Conservation (phyloP, 2,888 invertebrate genomes). For the Metellina segmentata region DNA sequence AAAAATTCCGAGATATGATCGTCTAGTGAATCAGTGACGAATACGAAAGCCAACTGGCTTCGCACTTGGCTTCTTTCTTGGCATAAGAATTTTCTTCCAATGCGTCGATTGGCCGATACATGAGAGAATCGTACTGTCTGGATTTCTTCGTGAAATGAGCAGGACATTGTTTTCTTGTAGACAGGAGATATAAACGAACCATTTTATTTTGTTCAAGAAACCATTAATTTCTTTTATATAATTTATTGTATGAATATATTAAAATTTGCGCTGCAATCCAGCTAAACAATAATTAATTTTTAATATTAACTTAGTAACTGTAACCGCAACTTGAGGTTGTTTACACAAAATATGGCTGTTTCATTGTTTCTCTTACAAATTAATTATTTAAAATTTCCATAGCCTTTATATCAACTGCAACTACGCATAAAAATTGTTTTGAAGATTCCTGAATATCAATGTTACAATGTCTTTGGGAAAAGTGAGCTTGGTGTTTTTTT, state of each 20-base stretch:
- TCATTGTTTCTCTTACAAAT: slow-evolving; percentile 27
- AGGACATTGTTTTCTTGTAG: no score
- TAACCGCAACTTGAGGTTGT: slow-evolving; percentile 49
- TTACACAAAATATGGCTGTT: slow-evolving; percentile 54
- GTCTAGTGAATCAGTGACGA: no score
- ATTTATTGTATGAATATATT: not conserved
- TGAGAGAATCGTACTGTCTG: no score
- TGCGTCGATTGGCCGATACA: no score
- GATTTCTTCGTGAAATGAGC: no score
- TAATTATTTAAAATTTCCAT: slow-evolving; percentile 15
- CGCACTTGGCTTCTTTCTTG: no score
- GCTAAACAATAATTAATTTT: not conserved
- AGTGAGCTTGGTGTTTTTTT: slow-evolving; percentile 10
- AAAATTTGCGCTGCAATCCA: not conserved
- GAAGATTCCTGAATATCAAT: not conserved
- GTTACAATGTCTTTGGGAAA: slow-evolving; percentile 13
- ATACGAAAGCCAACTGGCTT: no score
- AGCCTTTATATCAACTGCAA: not conserved
- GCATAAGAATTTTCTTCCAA: no score
- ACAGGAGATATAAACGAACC: no score
- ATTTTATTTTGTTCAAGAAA: no score
- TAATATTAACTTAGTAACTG: slow-evolving; percentile 33
- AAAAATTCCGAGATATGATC: no score
- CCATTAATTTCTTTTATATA: no score
- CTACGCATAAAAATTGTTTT: not conserved